These are phyloP conservation scores for Microtus ochrogaster DNA, from an alignment of 2,113 vertebrate species.

Conservation along the genomic window DNA sequence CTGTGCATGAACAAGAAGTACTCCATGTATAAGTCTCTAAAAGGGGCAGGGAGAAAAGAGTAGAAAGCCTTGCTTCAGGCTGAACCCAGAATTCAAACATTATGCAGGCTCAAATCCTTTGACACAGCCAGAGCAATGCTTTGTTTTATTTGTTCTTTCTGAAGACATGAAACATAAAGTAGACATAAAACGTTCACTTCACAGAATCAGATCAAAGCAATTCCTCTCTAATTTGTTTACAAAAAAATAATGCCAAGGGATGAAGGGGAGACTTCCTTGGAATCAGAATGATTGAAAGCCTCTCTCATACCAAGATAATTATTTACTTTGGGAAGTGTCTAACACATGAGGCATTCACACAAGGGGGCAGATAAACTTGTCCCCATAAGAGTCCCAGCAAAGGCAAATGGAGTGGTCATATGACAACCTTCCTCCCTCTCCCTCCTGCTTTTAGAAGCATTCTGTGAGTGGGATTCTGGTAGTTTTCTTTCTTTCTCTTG, in stretches of 20 bases:
- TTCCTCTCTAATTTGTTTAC: constrained; percentile 52
- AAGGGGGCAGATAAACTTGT: constrained; percentile 56
- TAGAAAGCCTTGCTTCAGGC: background rate
- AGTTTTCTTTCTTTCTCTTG: constrained; percentile 59
- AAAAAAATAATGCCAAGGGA: constrained; percentile 47
- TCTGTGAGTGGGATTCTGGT: constrained; percentile 29
- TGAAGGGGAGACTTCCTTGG: background rate
- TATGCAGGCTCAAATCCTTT: constrained; percentile 32
- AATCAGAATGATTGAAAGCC: constrained; percentile 47
- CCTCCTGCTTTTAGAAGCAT: constrained; percentile 48
- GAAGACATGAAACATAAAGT: constrained; percentile 44
- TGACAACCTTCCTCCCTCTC: constrained; percentile 11
- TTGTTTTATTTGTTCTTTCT: constrained; percentile 67
- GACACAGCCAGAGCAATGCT: constrained; percentile 42
- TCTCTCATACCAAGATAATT: constrained; percentile 28
- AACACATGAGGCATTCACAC: constrained; percentile 19
- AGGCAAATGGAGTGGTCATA: background rate
- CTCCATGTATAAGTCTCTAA: background rate
- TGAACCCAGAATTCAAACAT: constrained; percentile 46
- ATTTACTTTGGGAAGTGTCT: constrained; percentile 44
- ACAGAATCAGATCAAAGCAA: constrained; percentile 64
- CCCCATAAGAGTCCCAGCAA: constrained; percentile 34
- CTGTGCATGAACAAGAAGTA: constrained; percentile 29
- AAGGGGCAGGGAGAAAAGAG: background rate
- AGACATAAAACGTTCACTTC: constrained; percentile 54